Conservation (phyloP, 2,797 vertebrate species). For the Cynopterus sphinx region DNA sequence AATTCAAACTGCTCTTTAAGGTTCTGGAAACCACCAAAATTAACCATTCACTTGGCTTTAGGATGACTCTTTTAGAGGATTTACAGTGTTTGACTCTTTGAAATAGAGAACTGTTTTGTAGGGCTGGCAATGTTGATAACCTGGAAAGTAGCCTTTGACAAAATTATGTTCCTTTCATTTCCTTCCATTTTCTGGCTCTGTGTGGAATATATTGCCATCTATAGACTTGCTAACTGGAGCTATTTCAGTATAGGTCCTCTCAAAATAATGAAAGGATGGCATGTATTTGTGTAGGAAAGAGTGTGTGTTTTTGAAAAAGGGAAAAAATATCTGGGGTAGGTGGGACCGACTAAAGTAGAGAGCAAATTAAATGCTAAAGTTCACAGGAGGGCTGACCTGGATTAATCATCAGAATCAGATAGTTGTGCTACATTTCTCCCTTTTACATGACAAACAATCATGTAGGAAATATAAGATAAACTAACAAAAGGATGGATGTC, state of each 20-base stretch:
- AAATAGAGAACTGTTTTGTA: background rate
- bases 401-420: background rate
- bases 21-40: background rate
- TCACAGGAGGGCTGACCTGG: background rate
- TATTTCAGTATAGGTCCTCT: background rate
- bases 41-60: background rate
- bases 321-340: background rate
- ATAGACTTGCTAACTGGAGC: background rate
- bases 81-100: background rate
- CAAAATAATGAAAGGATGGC: background rate
- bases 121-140: background rate
- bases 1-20: background rate
- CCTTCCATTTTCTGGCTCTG: background rate
- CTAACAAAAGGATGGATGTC: background rate
- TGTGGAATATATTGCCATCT: background rate
- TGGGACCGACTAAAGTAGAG: background rate
- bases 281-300: background rate
- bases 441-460: background rate
- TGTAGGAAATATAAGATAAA: background rate
- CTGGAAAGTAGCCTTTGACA: background rate
- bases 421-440: background rate
- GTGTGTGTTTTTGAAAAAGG: background rate
- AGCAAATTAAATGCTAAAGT: background rate
- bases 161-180: conserved; percentile 15
- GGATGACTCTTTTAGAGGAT: background rate